Evolutionary conservation across 1,140 invertebrate genomes (phyloP), one percentile per base, ranked within the genome.

Genomic region (Ctenoplectra terminalis): DNA sequence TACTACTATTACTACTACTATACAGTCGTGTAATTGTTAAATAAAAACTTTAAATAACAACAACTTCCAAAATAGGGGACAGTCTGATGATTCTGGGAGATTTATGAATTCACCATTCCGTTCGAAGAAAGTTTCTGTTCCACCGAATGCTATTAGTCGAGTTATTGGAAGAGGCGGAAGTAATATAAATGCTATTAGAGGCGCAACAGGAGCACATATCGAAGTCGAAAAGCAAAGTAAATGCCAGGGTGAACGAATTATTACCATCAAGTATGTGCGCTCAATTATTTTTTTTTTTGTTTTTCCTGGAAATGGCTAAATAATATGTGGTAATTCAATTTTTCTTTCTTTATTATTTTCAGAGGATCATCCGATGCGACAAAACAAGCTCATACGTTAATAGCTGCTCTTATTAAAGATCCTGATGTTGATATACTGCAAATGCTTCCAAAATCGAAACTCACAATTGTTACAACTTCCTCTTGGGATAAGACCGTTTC

Each of bases 211-310:
- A 69, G 99, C 99, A 7, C 98, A 99, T 91, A 99, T 99, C 90
- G 99, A 99, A 94, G 98, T 99, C 2, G 99, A 99, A 92, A 99
- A 99, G 91, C 98, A 99, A 94, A 96, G 96, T 90, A 99, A 99
- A 95, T 97, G 97, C 17, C 97, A 98, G 93, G 97, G 97, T 43
- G 99, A 99, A 93, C 95, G 98, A 89, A 97, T 97, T 86, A 98
- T 99, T 79, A 99, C 98, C 20, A 99, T 99, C 87, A 99, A 98
- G 97, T 97, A 91, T 95, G 95, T 94, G 8, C 4, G 5, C 11
- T 43, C 0, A 8, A 37, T 13, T 31, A n/a, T 34, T 69, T 6
- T 70, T 31, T 56, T 26, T 37, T 34, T 43, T 7, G 40, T 40
- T 26, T 48, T 15, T n/a, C n/a, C 6, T 63, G 23, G 15, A 43